Evolutionary conservation across 2,888 invertebrate species (phyloP).

Genomic region (Phragmatobia fuliginosa): DNA sequence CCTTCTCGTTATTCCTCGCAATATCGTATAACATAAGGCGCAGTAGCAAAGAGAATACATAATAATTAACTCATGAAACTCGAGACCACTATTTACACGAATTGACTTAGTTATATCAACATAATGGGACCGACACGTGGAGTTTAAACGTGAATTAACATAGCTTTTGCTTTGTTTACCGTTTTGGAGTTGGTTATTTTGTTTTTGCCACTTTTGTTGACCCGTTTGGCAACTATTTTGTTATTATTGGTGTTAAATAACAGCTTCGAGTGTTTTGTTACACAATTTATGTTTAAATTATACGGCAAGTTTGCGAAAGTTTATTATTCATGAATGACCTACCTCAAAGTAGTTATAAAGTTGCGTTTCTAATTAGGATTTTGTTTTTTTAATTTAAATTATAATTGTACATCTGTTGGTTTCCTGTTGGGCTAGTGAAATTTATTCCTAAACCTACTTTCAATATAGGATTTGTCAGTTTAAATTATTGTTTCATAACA

Average conservation of each 20-base stretch:
- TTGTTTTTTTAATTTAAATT: not conserved
- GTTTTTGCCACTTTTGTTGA: constrained; percentile 23
- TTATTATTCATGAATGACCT: constrained; percentile 49
- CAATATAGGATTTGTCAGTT: too few relatives aligned
- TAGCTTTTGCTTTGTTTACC: constrained; percentile 40
- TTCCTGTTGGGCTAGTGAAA: not conserved
- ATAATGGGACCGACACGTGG: constrained; percentile 56
- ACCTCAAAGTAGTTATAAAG: constrained; percentile 47
- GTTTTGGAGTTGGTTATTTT: constrained; percentile 32
- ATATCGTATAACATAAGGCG: constrained; percentile 43
- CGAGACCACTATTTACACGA: constrained; percentile 60
- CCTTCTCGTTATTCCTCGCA: constrained; percentile 56
- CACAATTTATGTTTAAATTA: constrained; percentile 17
- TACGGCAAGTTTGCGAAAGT: constrained; percentile 9
- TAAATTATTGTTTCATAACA: too few relatives aligned
- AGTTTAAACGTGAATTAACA: constrained; percentile 52
- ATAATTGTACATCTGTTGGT: not conserved
- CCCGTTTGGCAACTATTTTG: constrained; percentile 24
- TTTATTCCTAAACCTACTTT: too few relatives aligned
- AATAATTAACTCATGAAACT: constrained; percentile 62
- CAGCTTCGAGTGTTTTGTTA: constrained; percentile 34
- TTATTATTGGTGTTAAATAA: constrained; percentile 44
- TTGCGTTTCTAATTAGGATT: not conserved
- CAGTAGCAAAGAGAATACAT: constrained; percentile 50
- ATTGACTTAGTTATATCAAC: constrained; percentile 46